phyloP scores from a whole-genome alignment of 2,797 vertebrate species.

The Periparus ater region DNA sequence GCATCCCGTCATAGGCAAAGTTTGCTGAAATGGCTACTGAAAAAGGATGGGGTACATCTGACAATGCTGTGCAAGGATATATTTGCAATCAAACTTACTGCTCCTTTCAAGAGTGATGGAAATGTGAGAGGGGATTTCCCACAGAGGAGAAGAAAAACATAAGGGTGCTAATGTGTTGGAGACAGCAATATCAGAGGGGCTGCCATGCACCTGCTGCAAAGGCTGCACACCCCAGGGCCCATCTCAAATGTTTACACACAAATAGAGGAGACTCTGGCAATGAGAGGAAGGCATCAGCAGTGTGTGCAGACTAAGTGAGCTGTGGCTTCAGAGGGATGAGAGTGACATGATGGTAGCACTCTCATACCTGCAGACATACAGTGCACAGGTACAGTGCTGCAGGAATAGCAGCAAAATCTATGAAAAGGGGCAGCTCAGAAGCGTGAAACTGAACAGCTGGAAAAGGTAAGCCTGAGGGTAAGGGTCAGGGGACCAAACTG shows the following conservation, averaged over 20 bases:
- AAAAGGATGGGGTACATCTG: background rate
- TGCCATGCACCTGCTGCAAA: background rate
- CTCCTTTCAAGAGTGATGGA: background rate
- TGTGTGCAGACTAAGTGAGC: fast-evolving
- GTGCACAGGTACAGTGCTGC: background rate
- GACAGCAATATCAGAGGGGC: fast-evolving
- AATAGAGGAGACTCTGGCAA: background rate
- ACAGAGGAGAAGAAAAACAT: background rate
- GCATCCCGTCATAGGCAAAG: background rate
- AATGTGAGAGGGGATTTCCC: background rate
- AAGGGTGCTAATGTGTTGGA: background rate
- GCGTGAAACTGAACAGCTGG: background rate
- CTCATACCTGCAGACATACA: background rate
- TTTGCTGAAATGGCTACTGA: background rate
- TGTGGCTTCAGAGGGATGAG: background rate
- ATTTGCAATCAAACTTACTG: background rate
- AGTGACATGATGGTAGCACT: fast-evolving
- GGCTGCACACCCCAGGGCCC: background rate
- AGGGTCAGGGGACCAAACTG: background rate
- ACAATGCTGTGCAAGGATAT: fast-evolving
- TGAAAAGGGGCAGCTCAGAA: background rate
- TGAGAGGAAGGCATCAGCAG: background rate
- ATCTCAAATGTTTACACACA: background rate
- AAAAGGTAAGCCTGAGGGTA: background rate
- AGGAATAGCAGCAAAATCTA: background rate